These are phyloP conservation scores for Laticauda laticaudata DNA, from an alignment of 2,113 vertebrate genomes.

Conservation along the genomic window DNA sequence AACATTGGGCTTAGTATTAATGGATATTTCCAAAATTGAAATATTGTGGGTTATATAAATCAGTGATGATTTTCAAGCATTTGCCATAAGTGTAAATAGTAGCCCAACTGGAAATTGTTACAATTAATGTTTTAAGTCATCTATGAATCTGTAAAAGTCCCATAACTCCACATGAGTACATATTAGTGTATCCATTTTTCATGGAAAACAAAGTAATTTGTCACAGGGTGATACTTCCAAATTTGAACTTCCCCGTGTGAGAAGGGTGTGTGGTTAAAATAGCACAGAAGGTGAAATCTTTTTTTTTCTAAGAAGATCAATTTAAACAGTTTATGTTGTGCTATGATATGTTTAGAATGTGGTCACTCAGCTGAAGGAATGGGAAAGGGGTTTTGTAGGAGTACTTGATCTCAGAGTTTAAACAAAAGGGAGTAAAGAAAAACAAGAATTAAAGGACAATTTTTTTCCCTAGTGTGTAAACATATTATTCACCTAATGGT, in stretches of 20 bases:
- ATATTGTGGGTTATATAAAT: slow-evolving; percentile 46
- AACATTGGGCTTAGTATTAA: slow-evolving; percentile 23
- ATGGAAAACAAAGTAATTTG: slow-evolving; percentile 75
- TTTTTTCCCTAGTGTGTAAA: not conserved
- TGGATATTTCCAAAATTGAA: slow-evolving; percentile 42
- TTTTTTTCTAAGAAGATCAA: slow-evolving; percentile 82
- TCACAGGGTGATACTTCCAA: slow-evolving; percentile 74
- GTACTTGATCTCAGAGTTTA: slow-evolving; percentile 51
- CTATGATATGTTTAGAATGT: slow-evolving; percentile 58
- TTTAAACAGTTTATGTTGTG: slow-evolving; percentile 69
- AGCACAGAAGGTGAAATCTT: slow-evolving; percentile 74
- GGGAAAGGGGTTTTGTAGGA: slow-evolving; percentile 46
- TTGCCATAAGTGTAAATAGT: slow-evolving; percentile 62
- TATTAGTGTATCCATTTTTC: slow-evolving; percentile 82
- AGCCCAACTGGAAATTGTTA: slow-evolving; percentile 60
- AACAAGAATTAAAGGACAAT: slow-evolving; percentile 36
- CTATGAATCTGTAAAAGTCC: slow-evolving; percentile 74
- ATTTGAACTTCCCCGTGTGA: slow-evolving; percentile 57
- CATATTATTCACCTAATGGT: slow-evolving; percentile 1
- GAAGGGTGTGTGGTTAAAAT: slow-evolving; percentile 52
- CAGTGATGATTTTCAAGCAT: slow-evolving; percentile 54
- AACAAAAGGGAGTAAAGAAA: slow-evolving; percentile 31
- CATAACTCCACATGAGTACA: slow-evolving; percentile 76
- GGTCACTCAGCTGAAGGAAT: slow-evolving; percentile 56
- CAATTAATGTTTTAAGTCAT: slow-evolving; percentile 77